Evolutionary conservation across 2,113 vertebrate genomes (phyloP).

Genomic region (Colistium nudipinnis): DNA sequence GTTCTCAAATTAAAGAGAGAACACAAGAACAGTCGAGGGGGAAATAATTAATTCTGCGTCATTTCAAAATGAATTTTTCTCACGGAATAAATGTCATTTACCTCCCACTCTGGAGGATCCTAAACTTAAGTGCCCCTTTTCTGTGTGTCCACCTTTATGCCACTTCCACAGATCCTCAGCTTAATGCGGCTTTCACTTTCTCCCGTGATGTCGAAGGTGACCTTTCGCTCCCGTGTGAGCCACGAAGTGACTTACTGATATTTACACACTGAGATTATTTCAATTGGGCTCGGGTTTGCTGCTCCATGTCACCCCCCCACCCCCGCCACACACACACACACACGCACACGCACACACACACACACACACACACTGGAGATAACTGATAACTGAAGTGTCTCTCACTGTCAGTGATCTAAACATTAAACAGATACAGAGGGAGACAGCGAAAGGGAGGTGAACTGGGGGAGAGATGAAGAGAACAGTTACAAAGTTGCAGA

Average conservation of each 20-base stretch:
- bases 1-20: no score
- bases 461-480: not conserved
- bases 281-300: not conserved
- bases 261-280: constrained; percentile 32
- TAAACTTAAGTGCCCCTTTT: constrained; percentile 8
- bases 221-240: constrained; percentile 34
- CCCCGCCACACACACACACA: no score
- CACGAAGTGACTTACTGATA: constrained; percentile 14
- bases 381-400: constrained; percentile 10
- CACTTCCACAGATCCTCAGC: not conserved
- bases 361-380: no score
- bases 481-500: not conserved
- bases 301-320: constrained; percentile 16
- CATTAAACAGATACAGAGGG: not conserved
- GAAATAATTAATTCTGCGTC: not conserved
- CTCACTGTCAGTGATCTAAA: not conserved
- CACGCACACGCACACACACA: no score
- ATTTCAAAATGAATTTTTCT: not conserved
- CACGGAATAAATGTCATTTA: constrained; percentile 23
- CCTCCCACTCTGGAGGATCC: constrained; percentile 16
- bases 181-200: constrained; percentile 15
- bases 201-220: not conserved
- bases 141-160: constrained; percentile 1
- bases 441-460: not conserved
- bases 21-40: no score